Evolutionary conservation across 2,888 invertebrate genomes (phyloP).

Genomic region (Aelia acuminata): DNA sequence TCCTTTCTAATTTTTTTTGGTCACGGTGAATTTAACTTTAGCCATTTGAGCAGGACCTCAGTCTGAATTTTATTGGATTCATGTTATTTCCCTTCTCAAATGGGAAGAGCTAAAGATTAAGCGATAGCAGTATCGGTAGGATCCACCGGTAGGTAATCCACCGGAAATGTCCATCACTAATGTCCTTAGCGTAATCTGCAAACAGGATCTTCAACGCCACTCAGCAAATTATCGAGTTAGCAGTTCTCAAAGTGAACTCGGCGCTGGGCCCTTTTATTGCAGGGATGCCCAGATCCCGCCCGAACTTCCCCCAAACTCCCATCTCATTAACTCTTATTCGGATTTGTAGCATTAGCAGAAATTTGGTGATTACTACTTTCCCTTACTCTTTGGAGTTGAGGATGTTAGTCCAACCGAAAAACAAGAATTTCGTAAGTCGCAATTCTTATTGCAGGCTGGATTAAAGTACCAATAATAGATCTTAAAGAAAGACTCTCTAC

Average conservation of each 20-base stretch:
- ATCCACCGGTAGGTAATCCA: background rate
- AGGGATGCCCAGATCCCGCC: background rate
- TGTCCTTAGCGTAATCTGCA: conserved; percentile 1
- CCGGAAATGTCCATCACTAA: conserved; percentile 3
- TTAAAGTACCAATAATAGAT: background rate
- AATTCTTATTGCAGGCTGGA: background rate
- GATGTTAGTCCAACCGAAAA: background rate
- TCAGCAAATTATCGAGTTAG: conserved; percentile 24
- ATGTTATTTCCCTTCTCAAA: background rate
- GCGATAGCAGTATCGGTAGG: background rate
- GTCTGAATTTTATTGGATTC: background rate
- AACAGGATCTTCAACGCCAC: conserved; percentile 6
- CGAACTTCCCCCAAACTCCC: conserved; percentile 5
- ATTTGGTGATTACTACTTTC: conserved; percentile 17
- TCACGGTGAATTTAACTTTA: background rate
- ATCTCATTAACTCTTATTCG: conserved; percentile 5
- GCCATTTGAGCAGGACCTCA: background rate
- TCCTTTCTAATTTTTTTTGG: no score
- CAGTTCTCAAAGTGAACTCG: conserved; percentile 17
- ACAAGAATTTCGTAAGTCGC: background rate
- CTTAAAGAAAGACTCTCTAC: no score
- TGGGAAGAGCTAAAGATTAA: background rate
- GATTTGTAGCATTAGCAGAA: conserved; percentile 15
- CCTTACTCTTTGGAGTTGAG: background rate
- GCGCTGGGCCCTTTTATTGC: background rate